phyloP scores from a whole-genome alignment of 2,888 invertebrate genomes.

The Leptarthrus brevirostris region DNA sequence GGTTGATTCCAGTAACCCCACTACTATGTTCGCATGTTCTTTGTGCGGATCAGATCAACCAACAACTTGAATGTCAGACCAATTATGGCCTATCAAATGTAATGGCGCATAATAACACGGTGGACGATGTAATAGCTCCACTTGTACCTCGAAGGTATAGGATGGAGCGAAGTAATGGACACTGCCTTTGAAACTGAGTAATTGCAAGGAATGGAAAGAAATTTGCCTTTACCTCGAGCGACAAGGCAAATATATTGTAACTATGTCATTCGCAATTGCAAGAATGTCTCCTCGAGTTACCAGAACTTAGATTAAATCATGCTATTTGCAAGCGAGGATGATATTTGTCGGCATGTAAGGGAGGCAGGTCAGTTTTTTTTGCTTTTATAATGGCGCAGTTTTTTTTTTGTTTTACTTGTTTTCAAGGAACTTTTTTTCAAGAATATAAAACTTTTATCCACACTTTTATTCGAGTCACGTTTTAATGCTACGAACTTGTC shows the following conservation, averaged over 20 bases:
- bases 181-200: constrained; percentile 18
- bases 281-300: too few species aligned
- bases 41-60: background rate
- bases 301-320: too few species aligned
- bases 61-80: constrained; percentile 27
- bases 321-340: too few species aligned
- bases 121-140: constrained; percentile 20
- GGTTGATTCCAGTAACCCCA: background rate
- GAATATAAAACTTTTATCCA: background rate
- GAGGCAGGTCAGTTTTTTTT: background rate
- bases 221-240: background rate
- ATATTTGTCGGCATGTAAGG: too few species aligned
- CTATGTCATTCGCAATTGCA: background rate
- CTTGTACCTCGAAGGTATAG: constrained; percentile 1
- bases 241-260: background rate
- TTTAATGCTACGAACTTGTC: constrained; percentile 11
- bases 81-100: constrained; percentile 36
- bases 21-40: background rate
- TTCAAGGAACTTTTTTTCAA: background rate
- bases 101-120: constrained; percentile 27
- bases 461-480: constrained; percentile 10
- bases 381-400: background rate
- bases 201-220: background rate
- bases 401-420: background rate
- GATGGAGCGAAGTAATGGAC: constrained; percentile 16